phyloP scores from a whole-genome alignment of 2,797 vertebrate genomes.

The Phrynocephalus forsythii region DNA sequence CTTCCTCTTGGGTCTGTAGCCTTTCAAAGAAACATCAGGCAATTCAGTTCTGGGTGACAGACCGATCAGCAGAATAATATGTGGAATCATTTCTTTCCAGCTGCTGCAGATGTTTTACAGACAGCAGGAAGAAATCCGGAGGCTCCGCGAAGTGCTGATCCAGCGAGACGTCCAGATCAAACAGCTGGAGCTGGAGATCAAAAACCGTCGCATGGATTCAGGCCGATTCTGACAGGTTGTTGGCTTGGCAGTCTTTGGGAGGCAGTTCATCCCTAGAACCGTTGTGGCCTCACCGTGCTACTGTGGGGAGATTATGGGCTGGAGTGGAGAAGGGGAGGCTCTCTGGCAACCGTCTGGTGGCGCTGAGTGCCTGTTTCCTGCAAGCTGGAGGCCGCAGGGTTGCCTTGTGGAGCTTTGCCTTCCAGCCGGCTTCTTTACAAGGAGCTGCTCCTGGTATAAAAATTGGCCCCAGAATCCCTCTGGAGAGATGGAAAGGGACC shows the following conservation, averaged over 20 bases:
- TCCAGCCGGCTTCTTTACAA: not conserved
- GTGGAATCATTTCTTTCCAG: constrained; percentile 73
- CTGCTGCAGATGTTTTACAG: constrained; percentile 91
- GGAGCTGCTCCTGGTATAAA: not conserved
- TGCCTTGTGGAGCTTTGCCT: not conserved
- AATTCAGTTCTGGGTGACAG: not conserved
- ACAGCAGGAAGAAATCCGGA: constrained; percentile 95
- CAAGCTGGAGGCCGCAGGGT: constrained; percentile 18
- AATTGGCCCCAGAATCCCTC: not conserved
- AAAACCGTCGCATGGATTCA: constrained; percentile 80
- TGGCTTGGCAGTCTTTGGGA: constrained; percentile 59
- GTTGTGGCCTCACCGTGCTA: constrained; percentile 36
- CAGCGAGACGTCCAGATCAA: constrained; percentile 90
- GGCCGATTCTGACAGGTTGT: constrained; percentile 71
- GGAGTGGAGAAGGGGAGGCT: constrained; percentile 57
- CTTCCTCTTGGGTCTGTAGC: not conserved
- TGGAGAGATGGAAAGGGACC: not conserved
- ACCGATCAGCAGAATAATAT: not conserved
- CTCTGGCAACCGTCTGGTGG: constrained; percentile 53
- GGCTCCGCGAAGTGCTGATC: constrained; percentile 84
- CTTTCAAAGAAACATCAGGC: not conserved
- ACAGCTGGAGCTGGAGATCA: constrained; percentile 92
- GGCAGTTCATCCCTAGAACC: constrained; percentile 30
- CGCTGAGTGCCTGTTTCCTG: constrained; percentile 55
- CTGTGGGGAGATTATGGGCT: constrained; percentile 62